Evolutionary conservation across 2,888 invertebrate genomes (phyloP).

Genomic region (Agriopis marginaria): DNA sequence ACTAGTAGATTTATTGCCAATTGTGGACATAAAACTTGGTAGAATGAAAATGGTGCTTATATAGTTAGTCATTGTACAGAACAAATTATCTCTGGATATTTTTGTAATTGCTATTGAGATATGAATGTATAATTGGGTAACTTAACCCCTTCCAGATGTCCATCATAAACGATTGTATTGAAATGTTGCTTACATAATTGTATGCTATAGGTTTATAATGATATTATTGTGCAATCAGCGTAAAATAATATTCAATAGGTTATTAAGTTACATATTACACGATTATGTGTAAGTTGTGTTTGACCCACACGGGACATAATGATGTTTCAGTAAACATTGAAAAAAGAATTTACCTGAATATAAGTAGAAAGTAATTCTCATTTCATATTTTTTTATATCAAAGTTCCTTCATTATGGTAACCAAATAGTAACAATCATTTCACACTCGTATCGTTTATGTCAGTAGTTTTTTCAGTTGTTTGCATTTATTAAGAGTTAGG

Average conservation of each 20-base stretch:
- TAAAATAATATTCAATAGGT: slow-evolving; percentile 44
- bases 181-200: slow-evolving; percentile 43
- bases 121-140: slow-evolving; percentile 37
- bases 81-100: slow-evolving; percentile 82
- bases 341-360: too few species aligned
- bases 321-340: too few species aligned
- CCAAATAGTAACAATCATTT: too few species aligned
- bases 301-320: too few species aligned
- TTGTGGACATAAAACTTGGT: slow-evolving; percentile 60
- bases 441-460: too few species aligned
- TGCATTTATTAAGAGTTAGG: too few species aligned
- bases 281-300: neutral
- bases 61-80: slow-evolving; percentile 85
- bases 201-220: slow-evolving; percentile 39
- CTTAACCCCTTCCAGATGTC: slow-evolving; percentile 27
- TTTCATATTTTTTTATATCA: too few species aligned
- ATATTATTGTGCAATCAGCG: slow-evolving; percentile 65
- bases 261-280: slow-evolving; percentile 38
- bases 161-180: slow-evolving; percentile 22
- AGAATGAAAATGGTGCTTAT: slow-evolving; percentile 84
- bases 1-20: slow-evolving; percentile 61
- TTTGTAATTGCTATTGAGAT: slow-evolving; percentile 70
- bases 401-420: too few species aligned
- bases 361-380: too few species aligned
- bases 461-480: too few species aligned